Conservation (phyloP, 2,888 invertebrate genomes). For the Drosophila suboccidentalis region DNA sequence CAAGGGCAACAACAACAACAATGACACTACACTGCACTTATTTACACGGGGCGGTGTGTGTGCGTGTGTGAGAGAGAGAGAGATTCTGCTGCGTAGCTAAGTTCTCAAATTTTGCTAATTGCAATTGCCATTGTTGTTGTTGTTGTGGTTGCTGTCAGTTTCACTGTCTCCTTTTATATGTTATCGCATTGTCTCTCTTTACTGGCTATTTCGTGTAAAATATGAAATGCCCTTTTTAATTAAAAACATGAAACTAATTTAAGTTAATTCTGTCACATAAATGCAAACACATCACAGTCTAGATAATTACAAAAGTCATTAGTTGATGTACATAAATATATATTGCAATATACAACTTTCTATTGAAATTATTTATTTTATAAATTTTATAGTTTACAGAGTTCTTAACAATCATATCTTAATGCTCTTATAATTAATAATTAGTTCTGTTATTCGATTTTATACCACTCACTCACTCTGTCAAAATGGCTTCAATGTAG, state of each 20-base stretch:
- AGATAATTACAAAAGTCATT: constrained; percentile 7
- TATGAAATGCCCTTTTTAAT: constrained; percentile 68
- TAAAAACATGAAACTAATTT: constrained; percentile 57
- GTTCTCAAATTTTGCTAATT: constrained; percentile 72
- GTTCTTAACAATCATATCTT: too few species aligned
- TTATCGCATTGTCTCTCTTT: constrained; percentile 45
- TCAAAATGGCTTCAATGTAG: background rate
- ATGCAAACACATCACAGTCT: constrained; percentile 18
- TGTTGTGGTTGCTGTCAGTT: constrained; percentile 21
- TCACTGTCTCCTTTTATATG: constrained; percentile 39
- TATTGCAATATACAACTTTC: background rate
- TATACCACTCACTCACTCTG: too few species aligned
- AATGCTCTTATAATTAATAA: background rate
- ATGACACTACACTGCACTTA: constrained; percentile 44
- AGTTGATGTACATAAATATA: background rate
- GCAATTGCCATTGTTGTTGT: constrained; percentile 58
- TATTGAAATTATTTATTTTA: too few species aligned
- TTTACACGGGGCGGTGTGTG: constrained; percentile 39
- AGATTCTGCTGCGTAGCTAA: constrained; percentile 29
- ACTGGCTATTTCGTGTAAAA: constrained; percentile 31
- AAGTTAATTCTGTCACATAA: constrained; percentile 31
- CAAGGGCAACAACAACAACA: constrained; percentile 50
- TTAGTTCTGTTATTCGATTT: too few species aligned
- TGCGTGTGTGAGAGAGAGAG: constrained; percentile 17
- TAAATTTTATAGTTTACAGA: background rate